A percentile compares a stretch with the other conserved stretches of the same genome.
These are phyloP conservation scores for Luidia sarsii DNA, from an alignment of 53 echinoderm and acorn worm genomes.

Conservation along the genomic window DNA sequence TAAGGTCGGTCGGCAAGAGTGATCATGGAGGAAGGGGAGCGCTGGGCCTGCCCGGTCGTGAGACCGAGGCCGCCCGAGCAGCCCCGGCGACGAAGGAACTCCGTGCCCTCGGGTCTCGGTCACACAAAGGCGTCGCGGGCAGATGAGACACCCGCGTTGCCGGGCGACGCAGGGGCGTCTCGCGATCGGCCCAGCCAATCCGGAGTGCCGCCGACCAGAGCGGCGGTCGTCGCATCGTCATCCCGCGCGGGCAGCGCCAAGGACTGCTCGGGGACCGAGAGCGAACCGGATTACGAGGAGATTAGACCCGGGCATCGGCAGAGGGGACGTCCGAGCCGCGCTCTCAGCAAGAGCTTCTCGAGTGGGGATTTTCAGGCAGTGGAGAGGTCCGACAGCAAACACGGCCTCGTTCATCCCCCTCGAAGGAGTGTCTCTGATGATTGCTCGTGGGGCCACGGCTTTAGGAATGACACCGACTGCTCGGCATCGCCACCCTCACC, in stretches of 20 bases:
- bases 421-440: not conserved
- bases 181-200: too few relatives aligned
- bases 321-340: not conserved
- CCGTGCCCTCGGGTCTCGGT: slow-evolving; percentile 10
- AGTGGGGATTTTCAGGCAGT: slow-evolving; percentile 9
- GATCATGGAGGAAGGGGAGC: slow-evolving; percentile 34
- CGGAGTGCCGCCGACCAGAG: not conserved
- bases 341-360: slow-evolving; percentile 11
- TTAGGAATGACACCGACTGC: not conserved
- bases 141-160: slow-evolving; percentile 29
- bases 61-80: not conserved
- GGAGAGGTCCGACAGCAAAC: slow-evolving; percentile 12
- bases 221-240: too few relatives aligned
- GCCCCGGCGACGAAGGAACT: slow-evolving; percentile 2
- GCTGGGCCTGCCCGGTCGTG: slow-evolving; percentile 39
- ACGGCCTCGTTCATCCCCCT: not conserved
- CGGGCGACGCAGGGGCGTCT: slow-evolving; percentile 5
- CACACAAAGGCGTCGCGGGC: slow-evolving; percentile 25
- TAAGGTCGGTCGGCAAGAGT: not conserved
- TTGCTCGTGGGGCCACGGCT: not conserved
- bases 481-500: not conserved
- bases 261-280: not conserved
- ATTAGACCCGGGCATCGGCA: not conserved
- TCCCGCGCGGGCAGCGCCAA: not conserved
- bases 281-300: slow-evolving; percentile 14